Base-by-base conservation (phyloP, 2,797 vertebrate species). In the Halcyon chelicuti region DNA sequence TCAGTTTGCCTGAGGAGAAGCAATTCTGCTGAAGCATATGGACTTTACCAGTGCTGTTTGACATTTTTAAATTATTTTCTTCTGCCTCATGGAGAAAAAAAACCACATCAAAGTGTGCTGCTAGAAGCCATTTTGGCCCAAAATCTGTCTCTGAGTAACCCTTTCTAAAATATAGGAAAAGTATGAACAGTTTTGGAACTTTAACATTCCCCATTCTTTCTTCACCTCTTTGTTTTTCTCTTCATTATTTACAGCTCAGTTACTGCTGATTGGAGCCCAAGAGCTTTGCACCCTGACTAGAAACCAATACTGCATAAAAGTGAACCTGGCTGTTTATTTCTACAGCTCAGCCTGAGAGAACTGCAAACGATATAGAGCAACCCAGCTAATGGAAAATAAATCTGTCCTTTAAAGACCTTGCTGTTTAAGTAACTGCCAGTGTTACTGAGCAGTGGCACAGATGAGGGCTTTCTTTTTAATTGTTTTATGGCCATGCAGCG, bases 321-420 rank as follows among this genome's bases (percentile, higher is more conserved):
- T 92, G 58, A 94, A 88, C 33, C 31, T 93, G 94, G 84, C 80
- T 68, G 51, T 65, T 76, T 88, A 28, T 92, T 96, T 81, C 71
- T 73, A 49, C 58, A 81, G 58, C 16, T 10, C 8, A 66, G 23
- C 49, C 55, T 49, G 42, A 60, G 83, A 77, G 35, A 88, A 94
- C 19, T 88, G 29, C 55, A 37, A 75, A 91, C 71, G 73, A 79
- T 80, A 84, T 26, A 93, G 62, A 82, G 61, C 55, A 80, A 68
- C 29, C 31, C 46, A 82, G 35, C 31, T 88, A 96, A 95, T 70
- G 42, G 80, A 92, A 96, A 96, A 93, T 52, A 95, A 90, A 88
- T 95, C 71, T 84, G 62, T 87, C 3, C 0, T 79, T 94, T 93
- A 86, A 90, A 83, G 70, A 87, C 66, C 70, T 82, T 94, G 94